phyloP scores from a whole-genome alignment of 2,113 vertebrate genomes.

The Coturnix japonica region DNA sequence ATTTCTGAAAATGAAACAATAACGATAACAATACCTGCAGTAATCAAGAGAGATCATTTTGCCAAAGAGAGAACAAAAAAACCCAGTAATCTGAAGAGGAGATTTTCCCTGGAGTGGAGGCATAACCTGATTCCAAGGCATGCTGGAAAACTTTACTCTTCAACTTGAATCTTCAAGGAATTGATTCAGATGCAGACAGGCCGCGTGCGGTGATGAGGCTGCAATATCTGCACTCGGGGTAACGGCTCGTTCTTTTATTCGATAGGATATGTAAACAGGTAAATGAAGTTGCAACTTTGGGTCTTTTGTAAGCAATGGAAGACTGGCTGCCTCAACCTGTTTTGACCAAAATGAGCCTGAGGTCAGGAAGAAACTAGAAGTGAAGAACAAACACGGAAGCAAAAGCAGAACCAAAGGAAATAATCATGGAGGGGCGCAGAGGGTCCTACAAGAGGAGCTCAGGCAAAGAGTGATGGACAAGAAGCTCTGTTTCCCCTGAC shows the following conservation, averaged over 20 bases:
- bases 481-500: not conserved
- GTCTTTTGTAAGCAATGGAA: not conserved
- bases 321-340: not conserved
- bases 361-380: not conserved
- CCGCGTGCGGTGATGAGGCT: not conserved
- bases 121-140: not conserved
- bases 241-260: not conserved
- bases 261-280: not conserved
- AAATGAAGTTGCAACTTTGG: not conserved
- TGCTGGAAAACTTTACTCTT: not conserved
- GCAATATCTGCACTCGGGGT: not conserved
- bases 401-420: not conserved
- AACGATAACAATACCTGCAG: not conserved
- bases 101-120: not conserved
- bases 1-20: not conserved
- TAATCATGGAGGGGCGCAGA: not conserved
- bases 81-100: not conserved
- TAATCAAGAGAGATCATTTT: not conserved
- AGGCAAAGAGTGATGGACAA: not conserved
- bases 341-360: not conserved
- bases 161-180: not conserved
- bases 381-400: not conserved
- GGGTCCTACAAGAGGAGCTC: not conserved
- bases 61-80: not conserved
- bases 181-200: not conserved